phyloP scores from a whole-genome alignment of 2,113 vertebrate genomes.

The Apteryx owenii region DNA sequence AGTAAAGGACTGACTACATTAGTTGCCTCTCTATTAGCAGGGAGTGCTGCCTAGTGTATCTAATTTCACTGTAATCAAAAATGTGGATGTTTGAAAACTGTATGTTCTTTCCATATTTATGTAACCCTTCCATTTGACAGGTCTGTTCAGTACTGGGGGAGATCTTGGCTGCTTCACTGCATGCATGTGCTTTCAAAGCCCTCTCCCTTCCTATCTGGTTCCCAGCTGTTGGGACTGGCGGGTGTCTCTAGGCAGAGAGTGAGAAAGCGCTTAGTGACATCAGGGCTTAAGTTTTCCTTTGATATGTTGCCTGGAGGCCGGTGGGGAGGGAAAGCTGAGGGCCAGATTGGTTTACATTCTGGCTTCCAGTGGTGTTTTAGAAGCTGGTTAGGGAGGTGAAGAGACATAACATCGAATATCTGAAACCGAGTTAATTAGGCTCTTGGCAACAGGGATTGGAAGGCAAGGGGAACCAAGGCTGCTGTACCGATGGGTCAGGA shows the following conservation, averaged over 20 bases:
- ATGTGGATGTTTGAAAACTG: not conserved
- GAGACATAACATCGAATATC: not conserved
- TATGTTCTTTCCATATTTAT: not conserved
- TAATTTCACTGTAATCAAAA: not conserved
- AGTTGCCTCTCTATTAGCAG: not conserved
- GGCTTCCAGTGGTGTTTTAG: slow-evolving; percentile 20
- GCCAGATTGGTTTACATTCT: not conserved
- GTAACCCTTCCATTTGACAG: not conserved
- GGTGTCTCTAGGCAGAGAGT: not conserved
- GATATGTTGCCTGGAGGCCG: not conserved
- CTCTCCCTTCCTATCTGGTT: not conserved
- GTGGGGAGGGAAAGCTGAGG: not conserved
- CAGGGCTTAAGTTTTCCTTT: slow-evolving; percentile 24
- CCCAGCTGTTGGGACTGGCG: not conserved
- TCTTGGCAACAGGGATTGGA: not conserved
- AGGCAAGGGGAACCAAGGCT: not conserved
- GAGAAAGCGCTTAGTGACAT: not conserved
- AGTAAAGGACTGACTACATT: not conserved
- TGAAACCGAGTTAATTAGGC: not conserved
- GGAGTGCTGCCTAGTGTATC: not conserved
- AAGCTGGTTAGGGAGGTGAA: not conserved
- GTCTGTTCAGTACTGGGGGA: not conserved
- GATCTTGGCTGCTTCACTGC: not conserved
- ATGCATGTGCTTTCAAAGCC: not conserved
- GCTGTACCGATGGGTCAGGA: not conserved